phyloP scores from a whole-genome alignment of 1,140 invertebrate genomes.

The Thereuonema tuberculata region DNA sequence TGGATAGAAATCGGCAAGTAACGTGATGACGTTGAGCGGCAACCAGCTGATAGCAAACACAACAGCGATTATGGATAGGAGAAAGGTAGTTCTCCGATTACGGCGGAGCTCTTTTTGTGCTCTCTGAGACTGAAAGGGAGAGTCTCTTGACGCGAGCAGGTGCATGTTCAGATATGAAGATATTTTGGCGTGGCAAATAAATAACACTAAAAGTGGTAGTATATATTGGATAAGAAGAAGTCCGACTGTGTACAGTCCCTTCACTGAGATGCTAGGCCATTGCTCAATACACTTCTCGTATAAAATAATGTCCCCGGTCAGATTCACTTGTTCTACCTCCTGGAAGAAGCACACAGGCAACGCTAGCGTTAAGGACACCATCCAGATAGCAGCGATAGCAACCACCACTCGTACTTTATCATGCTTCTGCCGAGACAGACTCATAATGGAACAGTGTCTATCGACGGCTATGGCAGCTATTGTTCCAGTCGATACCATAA shows the following conservation, averaged over 20 bases:
- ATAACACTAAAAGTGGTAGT: constrained; percentile 39
- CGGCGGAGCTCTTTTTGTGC: constrained; percentile 33
- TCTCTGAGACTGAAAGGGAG: constrained; percentile 11
- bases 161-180: constrained; percentile 32
- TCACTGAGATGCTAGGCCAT: constrained; percentile 31
- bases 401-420: constrained; percentile 7
- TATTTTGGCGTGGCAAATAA: constrained; percentile 39
- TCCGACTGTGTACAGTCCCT: constrained; percentile 37
- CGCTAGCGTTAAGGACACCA: constrained; percentile 37
- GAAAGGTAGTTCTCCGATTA: constrained; percentile 38
- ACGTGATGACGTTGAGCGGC: constrained; percentile 39
- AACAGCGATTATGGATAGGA: constrained; percentile 31
- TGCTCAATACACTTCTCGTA: constrained; percentile 34
- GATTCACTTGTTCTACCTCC: constrained; percentile 28
- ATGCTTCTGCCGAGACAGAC: background rate
- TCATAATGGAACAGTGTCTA: constrained; percentile 41
- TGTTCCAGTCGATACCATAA: too few relatives aligned
- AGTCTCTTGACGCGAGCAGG: background rate
- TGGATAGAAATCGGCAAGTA: constrained; percentile 33
- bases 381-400: constrained; percentile 38
- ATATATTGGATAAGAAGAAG: constrained; percentile 41
- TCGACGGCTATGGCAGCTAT: constrained; percentile 46
- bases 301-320: constrained; percentile 24
- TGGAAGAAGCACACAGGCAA: constrained; percentile 37
- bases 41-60: constrained; percentile 34